phyloP scores from a whole-genome alignment of 2,888 invertebrate species.

The Muschampia plurimacula region DNA sequence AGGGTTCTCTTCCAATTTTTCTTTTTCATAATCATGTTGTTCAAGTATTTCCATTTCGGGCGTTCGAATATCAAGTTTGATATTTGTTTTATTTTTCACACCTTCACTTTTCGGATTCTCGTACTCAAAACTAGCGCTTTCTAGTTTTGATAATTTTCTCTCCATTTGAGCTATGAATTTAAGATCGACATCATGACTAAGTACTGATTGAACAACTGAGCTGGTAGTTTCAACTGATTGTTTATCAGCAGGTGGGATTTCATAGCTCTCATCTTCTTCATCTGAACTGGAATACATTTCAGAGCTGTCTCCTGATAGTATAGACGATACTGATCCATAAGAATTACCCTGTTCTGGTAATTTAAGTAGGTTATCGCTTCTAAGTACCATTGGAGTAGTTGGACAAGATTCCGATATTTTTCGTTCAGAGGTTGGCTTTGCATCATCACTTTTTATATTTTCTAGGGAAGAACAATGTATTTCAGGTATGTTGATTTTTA shows the following conservation, averaged over 20 bases:
- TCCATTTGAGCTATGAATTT: conserved; percentile 68
- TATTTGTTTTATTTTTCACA: conserved; percentile 26
- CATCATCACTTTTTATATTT: conserved; percentile 63
- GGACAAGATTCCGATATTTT: conserved; percentile 80
- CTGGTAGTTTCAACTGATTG: conserved; percentile 83
- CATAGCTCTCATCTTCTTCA: conserved; percentile 78
- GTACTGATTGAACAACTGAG: conserved; percentile 84
- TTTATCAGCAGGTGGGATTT: conserved; percentile 77
- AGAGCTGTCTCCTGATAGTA: conserved; percentile 77
- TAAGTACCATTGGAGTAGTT: conserved; percentile 67
- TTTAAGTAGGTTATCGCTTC: conserved; percentile 70
- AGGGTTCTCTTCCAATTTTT: conserved; percentile 14
- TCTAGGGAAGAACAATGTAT: conserved; percentile 71
- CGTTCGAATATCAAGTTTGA: conserved; percentile 27
- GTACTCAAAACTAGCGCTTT: conserved; percentile 50
- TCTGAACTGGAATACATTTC: conserved; percentile 76
- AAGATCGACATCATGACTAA: conserved; percentile 67
- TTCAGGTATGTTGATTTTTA: conserved; percentile 57
- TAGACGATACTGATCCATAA: conserved; percentile 75
- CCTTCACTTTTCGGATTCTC: conserved; percentile 40
- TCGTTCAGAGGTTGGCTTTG: conserved; percentile 51
- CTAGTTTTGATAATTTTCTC: conserved; percentile 62
- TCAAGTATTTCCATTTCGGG: conserved; percentile 29
- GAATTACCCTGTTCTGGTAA: conserved; percentile 69
- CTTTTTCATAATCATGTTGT: conserved; percentile 26